phyloP scores from a whole-genome alignment of 2,113 vertebrate species.

The Callipepla californica region DNA sequence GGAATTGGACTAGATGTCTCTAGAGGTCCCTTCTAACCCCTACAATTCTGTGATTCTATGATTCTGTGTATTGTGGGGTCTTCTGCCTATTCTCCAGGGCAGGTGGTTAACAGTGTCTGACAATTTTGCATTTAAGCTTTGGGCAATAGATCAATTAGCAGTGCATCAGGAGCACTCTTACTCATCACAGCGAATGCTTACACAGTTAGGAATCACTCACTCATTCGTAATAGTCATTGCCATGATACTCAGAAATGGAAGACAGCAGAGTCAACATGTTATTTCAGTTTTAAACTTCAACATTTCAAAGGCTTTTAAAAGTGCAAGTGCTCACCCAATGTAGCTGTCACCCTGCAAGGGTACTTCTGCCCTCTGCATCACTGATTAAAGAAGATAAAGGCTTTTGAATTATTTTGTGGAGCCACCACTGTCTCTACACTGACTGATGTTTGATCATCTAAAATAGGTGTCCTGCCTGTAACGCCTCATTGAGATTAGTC shows the following conservation, averaged over 20 bases:
- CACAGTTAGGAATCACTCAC: neutral
- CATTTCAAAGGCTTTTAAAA: neutral
- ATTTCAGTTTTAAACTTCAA: neutral
- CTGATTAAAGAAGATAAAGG: neutral
- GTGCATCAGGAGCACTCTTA: neutral
- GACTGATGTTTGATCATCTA: neutral
- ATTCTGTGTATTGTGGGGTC: neutral
- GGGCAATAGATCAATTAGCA: neutral
- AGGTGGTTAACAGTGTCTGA: neutral
- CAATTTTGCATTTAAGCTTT: neutral
- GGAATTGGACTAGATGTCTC: too few species aligned
- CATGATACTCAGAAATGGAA: rapidly evolving
- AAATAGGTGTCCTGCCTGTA: neutral
- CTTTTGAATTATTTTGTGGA: neutral
- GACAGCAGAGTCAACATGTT: neutral
- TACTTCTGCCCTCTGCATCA: neutral
- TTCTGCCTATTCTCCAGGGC: neutral
- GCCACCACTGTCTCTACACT: neutral
- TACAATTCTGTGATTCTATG: too few species aligned
- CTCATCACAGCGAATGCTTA: rapidly evolving
- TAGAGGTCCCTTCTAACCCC: too few species aligned
- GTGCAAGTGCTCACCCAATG: rapidly evolving
- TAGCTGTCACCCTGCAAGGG: neutral
- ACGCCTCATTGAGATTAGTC: too few species aligned
- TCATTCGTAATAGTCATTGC: neutral